These are phyloP conservation scores for Drosophila carrolli DNA, from an alignment of 1,140 invertebrate genomes.

Conservation along the genomic window DNA sequence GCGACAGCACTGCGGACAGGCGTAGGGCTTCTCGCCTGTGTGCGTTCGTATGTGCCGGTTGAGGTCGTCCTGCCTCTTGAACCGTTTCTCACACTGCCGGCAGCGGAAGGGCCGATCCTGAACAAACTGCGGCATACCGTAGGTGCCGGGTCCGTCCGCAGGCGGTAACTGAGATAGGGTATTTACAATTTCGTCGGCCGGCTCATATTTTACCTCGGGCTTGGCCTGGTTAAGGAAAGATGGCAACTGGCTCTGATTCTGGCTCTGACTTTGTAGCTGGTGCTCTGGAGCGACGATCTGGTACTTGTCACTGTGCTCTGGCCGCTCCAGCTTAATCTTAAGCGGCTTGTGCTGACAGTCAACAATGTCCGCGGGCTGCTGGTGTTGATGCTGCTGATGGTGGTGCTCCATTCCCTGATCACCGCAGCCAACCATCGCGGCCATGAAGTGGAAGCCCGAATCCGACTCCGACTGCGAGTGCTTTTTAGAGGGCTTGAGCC, in stretches of 20 bases:
- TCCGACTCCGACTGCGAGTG: constrained; percentile 49
- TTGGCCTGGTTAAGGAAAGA: constrained; percentile 55
- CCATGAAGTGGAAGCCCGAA: constrained; percentile 74
- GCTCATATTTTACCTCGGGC: constrained; percentile 72
- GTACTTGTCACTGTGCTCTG: constrained; percentile 78
- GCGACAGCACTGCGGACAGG: constrained; percentile 90
- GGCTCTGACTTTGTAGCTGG: constrained; percentile 19
- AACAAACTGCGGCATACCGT: constrained; percentile 67
- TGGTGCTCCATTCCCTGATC: constrained; percentile 31
- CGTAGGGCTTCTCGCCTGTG: constrained; percentile 92
- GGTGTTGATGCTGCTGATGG: constrained; percentile 39
- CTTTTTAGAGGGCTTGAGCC: constrained; percentile 56
- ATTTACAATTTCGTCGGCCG: constrained; percentile 68
- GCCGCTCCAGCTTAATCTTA: constrained; percentile 76
- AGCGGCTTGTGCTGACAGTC: constrained; percentile 54
- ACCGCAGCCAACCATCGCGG: constrained; percentile 54
- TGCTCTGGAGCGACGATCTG: constrained; percentile 57
- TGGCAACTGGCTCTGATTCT: constrained; percentile 46
- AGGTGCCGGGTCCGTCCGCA: constrained; percentile 61
- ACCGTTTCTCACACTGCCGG: constrained; percentile 90
- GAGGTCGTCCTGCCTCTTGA: constrained; percentile 93
- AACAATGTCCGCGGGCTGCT: constrained; percentile 30
- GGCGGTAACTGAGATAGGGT: constrained; percentile 67
- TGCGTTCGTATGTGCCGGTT: constrained; percentile 94
- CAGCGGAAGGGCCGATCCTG: constrained; percentile 92